Conservation (phyloP, 2,797 vertebrate genomes). For the Trachops cirrhosus region DNA sequence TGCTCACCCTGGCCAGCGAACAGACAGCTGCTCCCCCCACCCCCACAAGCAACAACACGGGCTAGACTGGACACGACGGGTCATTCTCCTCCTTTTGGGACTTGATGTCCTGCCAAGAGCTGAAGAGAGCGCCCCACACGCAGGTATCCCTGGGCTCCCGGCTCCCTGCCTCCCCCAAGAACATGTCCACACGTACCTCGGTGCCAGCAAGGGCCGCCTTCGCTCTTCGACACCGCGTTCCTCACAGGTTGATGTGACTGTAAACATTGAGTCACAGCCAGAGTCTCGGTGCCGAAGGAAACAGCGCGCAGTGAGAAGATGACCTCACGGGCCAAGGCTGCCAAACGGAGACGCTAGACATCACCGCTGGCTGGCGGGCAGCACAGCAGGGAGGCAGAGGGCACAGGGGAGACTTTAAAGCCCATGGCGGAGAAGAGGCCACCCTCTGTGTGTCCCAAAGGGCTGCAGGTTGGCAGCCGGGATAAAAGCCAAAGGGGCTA, state of each 20-base stretch:
- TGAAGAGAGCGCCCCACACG: conserved; percentile 31
- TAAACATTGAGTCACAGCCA: conserved; percentile 61
- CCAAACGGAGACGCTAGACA: conserved; percentile 59
- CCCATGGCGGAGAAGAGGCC: background rate
- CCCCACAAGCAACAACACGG: background rate
- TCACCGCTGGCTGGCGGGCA: conserved; percentile 59
- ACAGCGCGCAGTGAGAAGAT: conserved; percentile 60
- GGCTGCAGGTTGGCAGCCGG: background rate
- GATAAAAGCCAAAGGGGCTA: background rate
- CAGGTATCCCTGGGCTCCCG: conserved; percentile 43
- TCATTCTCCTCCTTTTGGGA: conserved; percentile 46
- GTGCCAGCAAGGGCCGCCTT: background rate
- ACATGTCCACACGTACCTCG: conserved; percentile 41
- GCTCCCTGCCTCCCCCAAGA: background rate
- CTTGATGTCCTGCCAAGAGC: conserved; percentile 68
- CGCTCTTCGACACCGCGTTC: conserved; percentile 41
- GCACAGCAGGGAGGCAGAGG: conserved; percentile 1
- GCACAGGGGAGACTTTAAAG: conserved; percentile 63
- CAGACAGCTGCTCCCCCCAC: background rate
- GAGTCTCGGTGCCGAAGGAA: conserved; percentile 54
- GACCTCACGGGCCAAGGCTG: conserved; percentile 73
- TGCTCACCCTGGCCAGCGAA: background rate
- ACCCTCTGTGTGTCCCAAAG: background rate
- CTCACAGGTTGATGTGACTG: background rate
- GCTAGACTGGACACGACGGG: background rate